Conservation (phyloP, 2,797 vertebrate genomes). For the Adelosebastes latens region DNA sequence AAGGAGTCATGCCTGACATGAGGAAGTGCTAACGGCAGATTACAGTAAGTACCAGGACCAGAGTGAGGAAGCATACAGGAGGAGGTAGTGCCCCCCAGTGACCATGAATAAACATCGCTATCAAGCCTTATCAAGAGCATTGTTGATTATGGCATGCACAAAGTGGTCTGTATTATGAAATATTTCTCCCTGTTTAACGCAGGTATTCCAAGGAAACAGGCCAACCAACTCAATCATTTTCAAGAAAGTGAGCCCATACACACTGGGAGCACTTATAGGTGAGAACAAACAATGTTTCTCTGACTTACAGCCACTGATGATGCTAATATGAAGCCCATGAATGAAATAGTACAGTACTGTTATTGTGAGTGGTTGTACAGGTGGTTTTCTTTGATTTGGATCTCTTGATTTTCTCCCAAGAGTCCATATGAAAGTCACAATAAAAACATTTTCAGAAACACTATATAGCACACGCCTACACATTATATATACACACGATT, state of each 20-base stretch:
- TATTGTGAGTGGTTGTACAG: background rate
- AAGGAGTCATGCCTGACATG: background rate
- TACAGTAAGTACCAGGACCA: background rate
- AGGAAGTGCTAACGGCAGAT: background rate
- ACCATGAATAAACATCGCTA: background rate
- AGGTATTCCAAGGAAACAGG: slow-evolving; percentile 98
- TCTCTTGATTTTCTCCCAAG: background rate
- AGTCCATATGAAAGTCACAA: background rate
- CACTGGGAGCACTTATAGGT: slow-evolving; percentile 94
- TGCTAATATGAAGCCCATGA: background rate
- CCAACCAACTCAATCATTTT: slow-evolving; percentile 97
- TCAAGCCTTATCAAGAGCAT: background rate
- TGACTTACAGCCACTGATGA: background rate
- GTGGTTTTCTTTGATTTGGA: background rate
- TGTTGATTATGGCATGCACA: background rate
- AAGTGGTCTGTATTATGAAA: background rate
- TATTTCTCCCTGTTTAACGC: slow-evolving; percentile 23
- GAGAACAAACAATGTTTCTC: slow-evolving; percentile 54
- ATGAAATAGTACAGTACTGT: background rate
- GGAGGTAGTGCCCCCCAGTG: slow-evolving; percentile 46
- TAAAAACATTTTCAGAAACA: background rate
- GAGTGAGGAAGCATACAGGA: background rate
- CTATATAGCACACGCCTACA: background rate
- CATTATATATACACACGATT: background rate
- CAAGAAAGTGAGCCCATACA: slow-evolving; percentile 92